These are phyloP conservation scores for Colaptes auratus DNA, from an alignment of 2,113 vertebrate species.

Conservation along the genomic window DNA sequence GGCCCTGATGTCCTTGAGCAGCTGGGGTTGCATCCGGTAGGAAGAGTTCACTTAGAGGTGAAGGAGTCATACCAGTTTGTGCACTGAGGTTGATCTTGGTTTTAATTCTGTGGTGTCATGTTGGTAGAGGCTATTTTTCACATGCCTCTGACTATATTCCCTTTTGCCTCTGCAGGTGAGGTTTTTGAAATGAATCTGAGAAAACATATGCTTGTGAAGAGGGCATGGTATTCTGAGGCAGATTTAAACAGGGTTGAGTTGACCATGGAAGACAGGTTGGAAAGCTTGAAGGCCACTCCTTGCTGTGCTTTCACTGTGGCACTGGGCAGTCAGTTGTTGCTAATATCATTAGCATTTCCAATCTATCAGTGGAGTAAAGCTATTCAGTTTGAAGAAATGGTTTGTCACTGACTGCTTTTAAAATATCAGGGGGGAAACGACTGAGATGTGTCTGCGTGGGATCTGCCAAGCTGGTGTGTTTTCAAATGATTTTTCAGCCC, in stretches of 20 bases:
- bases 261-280: not conserved
- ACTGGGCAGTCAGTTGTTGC: not conserved
- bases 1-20: conserved; percentile 17
- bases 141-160: not conserved
- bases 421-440: not conserved
- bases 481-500: not conserved
- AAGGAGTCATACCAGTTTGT: conserved; percentile 10
- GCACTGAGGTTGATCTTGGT: not conserved
- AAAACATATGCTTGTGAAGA: not conserved
- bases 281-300: not conserved
- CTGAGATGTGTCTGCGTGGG: not conserved
- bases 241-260: not conserved
- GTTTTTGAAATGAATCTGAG: not conserved
- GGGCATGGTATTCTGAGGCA: not conserved
- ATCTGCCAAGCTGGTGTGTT: not conserved
- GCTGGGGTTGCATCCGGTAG: conserved; percentile 44
- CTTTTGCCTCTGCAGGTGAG: not conserved
- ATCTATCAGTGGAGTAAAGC: not conserved
- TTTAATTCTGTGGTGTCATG: not conserved
- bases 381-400: not conserved
- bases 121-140: not conserved
- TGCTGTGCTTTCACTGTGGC: not conserved
- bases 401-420: not conserved
- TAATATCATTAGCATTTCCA: not conserved
- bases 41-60: conserved; percentile 58